These are phyloP conservation scores for Leucoraja ocellata DNA, from an alignment of 2,797 vertebrate genomes.

Conservation along the genomic window DNA sequence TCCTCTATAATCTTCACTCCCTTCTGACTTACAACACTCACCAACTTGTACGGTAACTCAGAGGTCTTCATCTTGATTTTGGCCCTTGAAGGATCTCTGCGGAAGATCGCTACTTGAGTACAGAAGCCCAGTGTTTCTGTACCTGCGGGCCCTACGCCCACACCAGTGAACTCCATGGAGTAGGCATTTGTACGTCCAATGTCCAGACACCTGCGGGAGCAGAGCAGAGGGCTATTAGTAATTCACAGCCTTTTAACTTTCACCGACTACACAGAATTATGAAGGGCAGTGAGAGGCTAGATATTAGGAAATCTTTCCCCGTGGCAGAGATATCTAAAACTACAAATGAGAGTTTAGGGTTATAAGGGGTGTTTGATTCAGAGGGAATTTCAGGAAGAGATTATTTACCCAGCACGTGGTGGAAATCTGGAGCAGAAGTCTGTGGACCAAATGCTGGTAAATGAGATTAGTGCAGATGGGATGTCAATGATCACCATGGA, in stretches of 20 bases:
- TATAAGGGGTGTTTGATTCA: background rate
- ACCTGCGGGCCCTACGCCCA: slow-evolving; percentile 63
- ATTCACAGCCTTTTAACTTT: background rate
- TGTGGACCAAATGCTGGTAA: background rate
- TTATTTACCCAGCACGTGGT: no score
- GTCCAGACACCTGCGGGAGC: slow-evolving; percentile 63
- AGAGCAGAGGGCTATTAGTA: background rate
- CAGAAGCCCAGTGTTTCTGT: slow-evolving; percentile 75
- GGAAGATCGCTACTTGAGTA: slow-evolving; percentile 83
- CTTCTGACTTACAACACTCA: background rate
- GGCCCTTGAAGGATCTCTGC: slow-evolving; percentile 47
- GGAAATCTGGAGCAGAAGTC: background rate
- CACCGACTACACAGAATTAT: background rate
- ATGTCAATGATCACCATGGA: no score
- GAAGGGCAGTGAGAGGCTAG: background rate
- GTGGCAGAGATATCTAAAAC: no score
- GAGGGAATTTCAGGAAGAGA: background rate
- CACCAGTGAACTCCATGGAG: slow-evolving; percentile 77
- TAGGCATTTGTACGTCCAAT: slow-evolving; percentile 65
- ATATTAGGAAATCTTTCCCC: background rate
- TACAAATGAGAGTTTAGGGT: background rate
- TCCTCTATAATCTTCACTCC: background rate
- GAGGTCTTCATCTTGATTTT: slow-evolving; percentile 45
- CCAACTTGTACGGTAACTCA: slow-evolving; percentile 42
- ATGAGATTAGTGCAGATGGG: no score